Base-by-base conservation (phyloP, 53 echinoderm and acorn worm genomes). In the Luidia sarsii region DNA sequence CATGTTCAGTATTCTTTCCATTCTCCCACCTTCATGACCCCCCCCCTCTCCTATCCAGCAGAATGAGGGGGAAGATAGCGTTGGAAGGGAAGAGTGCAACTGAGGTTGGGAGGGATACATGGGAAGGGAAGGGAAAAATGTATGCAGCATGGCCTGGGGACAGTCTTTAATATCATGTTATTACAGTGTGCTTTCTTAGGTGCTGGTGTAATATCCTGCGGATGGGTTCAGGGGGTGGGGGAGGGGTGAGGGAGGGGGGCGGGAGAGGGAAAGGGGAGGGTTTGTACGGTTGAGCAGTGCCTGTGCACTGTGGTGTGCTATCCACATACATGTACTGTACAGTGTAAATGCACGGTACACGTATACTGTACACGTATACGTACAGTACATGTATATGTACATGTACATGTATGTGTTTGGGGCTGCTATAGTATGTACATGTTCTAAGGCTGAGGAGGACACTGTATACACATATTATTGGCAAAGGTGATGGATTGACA, bases 131-230 rank as follows among this genome's bases (percentile, higher is more conserved):
- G n/a, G n/a, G n/a, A n/a, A n/a, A n/a, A n/a, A n/a, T n/a, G n/a
- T n/a, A n/a, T n/a, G n/a, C n/a, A n/a, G n/a, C n/a, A n/a, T 67
- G 38, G 18, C 67, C 67, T 16, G 7, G 33, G 43, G 67, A 14
- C 41, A 41, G 23, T n/a, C 16, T 14, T 67, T 67, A 67, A 45
- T 67, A 67, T 67, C 67, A 67, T 67, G 67, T 67, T 67, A 8
- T 41, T 67, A 23, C 28, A 67, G 67, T 67, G 43, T 45, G 67
- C 8, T 39, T 3, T 41, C 41, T 41, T 41, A 41, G 41, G 11
- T 41, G 41, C 11, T 6, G 41, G 41, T 41, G 41, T 41, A 41
- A 41, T 41, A 41, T 41, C 41, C 41, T 7, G 41, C 11, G 41
- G 41, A n/a, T n/a, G n/a, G n/a, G n/a, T n/a, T n/a, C n/a, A n/a